A percentile compares a stretch with the other conserved stretches of the same genome.
phyloP scores from a whole-genome alignment of 1,140 invertebrate genomes.

The Nephotettix cincticeps region DNA sequence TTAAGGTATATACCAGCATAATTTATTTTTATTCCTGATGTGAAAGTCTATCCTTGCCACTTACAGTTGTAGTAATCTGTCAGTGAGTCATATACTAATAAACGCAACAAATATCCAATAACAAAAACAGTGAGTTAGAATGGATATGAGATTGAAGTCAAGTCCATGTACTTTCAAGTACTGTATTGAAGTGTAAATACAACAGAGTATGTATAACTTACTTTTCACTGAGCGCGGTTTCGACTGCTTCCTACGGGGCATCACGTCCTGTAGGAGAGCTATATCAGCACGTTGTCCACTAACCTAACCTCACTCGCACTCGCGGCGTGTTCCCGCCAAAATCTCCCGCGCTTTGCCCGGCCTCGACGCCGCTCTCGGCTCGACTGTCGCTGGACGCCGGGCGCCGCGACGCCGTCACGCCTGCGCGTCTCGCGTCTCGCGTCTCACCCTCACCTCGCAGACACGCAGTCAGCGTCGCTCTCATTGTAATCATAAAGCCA shows the following conservation, averaged over 20 bases:
- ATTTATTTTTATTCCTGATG: too few species aligned
- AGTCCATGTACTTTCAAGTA: too few species aligned
- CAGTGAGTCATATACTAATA: too few species aligned
- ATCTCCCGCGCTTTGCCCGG: not conserved
- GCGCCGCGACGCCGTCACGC: not conserved
- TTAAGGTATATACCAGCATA: too few species aligned
- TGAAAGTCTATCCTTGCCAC: too few species aligned
- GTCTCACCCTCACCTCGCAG: not conserved
- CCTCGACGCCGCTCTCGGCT: not conserved
- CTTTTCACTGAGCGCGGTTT: constrained; percentile 15
- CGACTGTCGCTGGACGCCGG: not conserved
- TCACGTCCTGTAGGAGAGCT: not conserved
- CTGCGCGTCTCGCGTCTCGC: not conserved
- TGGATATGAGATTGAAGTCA: too few species aligned
- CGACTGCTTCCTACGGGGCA: constrained; percentile 11
- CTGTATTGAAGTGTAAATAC: too few species aligned
- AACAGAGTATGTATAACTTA: too few species aligned
- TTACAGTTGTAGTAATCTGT: too few species aligned
- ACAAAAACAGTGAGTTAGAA: too few species aligned
- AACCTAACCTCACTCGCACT: not conserved
- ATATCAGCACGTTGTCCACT: not conserved
- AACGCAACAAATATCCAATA: too few species aligned
- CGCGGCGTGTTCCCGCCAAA: not conserved
- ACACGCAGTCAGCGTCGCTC: not conserved
- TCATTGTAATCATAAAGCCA: constrained; percentile 21